Percentiles rank a stretch among this genome's conserved stretches.
phyloP scores from a whole-genome alignment of 2,888 invertebrate species.

The Hipparchia sbordonii region DNA sequence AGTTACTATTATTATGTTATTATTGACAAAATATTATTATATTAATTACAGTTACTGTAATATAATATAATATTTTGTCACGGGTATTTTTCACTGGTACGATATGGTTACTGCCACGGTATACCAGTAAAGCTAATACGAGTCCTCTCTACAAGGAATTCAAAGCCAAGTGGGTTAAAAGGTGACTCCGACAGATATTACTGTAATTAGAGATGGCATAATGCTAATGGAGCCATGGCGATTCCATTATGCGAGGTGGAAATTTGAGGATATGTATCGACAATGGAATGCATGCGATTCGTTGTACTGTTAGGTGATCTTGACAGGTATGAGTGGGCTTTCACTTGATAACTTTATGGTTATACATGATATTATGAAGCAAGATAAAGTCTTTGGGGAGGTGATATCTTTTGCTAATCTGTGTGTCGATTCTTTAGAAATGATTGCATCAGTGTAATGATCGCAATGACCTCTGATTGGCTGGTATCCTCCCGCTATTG shows the following conservation, averaged over 20 bases:
- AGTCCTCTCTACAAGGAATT: conserved; percentile 55
- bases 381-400: too few relatives aligned
- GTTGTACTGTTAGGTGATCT: conserved; percentile 28
- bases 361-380: neutral
- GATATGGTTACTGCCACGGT: neutral
- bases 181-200: conserved; percentile 74
- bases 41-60: too few relatives aligned
- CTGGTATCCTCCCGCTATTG: too few relatives aligned
- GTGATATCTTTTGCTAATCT: too few relatives aligned
- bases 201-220: conserved; percentile 72
- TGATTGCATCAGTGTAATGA: too few relatives aligned
- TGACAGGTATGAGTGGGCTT: conserved; percentile 1
- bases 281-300: conserved; percentile 29
- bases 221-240: conserved; percentile 59
- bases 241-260: conserved; percentile 46
- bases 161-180: conserved; percentile 78
- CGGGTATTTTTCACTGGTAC: neutral
- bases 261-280: conserved; percentile 39
- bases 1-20: too few relatives aligned
- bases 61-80: neutral
- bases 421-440: too few relatives aligned
- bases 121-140: neutral
- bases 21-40: too few relatives aligned
- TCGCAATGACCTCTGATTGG: too few relatives aligned
- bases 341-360: neutral